phyloP scores from a whole-genome alignment of 2,888 invertebrate species.

The Diadromus collaris region DNA sequence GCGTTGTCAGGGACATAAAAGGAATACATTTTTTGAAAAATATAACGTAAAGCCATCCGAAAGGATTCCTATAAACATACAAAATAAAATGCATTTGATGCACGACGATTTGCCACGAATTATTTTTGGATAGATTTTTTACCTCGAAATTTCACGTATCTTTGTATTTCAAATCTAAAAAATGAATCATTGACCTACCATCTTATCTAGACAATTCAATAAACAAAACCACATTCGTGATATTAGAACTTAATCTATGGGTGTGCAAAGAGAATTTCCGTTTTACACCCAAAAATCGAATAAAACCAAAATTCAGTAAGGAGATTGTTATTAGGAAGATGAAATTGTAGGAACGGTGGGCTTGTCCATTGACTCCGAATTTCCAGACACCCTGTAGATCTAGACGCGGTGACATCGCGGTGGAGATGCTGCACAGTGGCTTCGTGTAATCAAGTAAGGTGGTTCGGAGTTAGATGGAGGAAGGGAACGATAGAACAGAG shows the following conservation, averaged over 20 bases:
- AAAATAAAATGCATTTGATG: not conserved
- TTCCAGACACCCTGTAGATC: conserved; percentile 36
- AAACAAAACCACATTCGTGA: too few relatives aligned
- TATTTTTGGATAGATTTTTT: not conserved
- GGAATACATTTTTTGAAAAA: not conserved
- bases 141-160: not conserved
- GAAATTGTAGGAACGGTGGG: not conserved
- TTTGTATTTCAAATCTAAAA: not conserved
- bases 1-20: not conserved
- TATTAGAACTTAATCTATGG: not conserved
- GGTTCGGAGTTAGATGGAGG: conserved; percentile 35
- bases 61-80: not conserved
- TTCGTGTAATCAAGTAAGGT: conserved; percentile 64
- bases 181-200: not conserved
- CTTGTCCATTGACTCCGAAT: conserved; percentile 3
- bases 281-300: not conserved
- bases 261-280: not conserved
- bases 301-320: not conserved
- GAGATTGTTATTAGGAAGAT: not conserved
- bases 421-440: conserved; percentile 40
- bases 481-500: conserved; percentile 35
- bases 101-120: not conserved
- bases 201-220: too few relatives aligned
- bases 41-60: too few relatives aligned
- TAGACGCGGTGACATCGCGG: conserved; percentile 22